These are phyloP conservation scores for Hiodon tergisus DNA, from an alignment of 2,113 vertebrate genomes.

Conservation along the genomic window DNA sequence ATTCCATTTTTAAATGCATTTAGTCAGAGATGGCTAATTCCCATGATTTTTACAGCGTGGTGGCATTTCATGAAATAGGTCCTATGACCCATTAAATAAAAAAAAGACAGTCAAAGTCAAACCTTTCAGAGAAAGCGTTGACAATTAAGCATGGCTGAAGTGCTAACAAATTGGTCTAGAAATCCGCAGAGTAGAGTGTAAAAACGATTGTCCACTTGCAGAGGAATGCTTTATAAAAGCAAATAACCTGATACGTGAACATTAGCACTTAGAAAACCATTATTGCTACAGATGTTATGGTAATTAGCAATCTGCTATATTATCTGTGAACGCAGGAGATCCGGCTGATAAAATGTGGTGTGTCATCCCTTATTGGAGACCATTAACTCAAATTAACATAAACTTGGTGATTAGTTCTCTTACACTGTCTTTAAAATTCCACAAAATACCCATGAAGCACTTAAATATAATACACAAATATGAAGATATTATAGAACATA, in stretches of 20 bases:
- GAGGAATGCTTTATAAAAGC: constrained; percentile 38
- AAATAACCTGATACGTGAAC: constrained; percentile 24
- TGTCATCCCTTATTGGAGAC: constrained; percentile 32
- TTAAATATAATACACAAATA: too few relatives aligned
- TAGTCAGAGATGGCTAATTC: constrained; percentile 38
- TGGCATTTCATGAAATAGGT: constrained; percentile 52
- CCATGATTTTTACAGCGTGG: constrained; percentile 37
- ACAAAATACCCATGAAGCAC: too few relatives aligned
- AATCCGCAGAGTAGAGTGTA: constrained; percentile 35
- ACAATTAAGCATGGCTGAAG: constrained; percentile 60
- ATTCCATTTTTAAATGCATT: constrained; percentile 37
- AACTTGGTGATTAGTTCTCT: neutral
- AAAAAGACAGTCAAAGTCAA: constrained; percentile 57
- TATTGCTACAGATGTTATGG: constrained; percentile 34
- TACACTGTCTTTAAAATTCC: neutral
- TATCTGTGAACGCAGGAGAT: constrained; percentile 22
- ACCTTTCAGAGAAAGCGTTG: constrained; percentile 48
- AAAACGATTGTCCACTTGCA: constrained; percentile 34
- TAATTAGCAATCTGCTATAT: constrained; percentile 34
- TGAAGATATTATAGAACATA: too few relatives aligned
- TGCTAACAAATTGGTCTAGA: constrained; percentile 42
- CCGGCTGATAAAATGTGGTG: constrained; percentile 25
- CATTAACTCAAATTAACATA: constrained; percentile 27
- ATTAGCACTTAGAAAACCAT: constrained; percentile 33
- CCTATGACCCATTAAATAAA: constrained; percentile 61